These are phyloP conservation scores for Ceyx melanurus DNA, from an alignment of 2,113 vertebrate genomes.

Conservation along the genomic window DNA sequence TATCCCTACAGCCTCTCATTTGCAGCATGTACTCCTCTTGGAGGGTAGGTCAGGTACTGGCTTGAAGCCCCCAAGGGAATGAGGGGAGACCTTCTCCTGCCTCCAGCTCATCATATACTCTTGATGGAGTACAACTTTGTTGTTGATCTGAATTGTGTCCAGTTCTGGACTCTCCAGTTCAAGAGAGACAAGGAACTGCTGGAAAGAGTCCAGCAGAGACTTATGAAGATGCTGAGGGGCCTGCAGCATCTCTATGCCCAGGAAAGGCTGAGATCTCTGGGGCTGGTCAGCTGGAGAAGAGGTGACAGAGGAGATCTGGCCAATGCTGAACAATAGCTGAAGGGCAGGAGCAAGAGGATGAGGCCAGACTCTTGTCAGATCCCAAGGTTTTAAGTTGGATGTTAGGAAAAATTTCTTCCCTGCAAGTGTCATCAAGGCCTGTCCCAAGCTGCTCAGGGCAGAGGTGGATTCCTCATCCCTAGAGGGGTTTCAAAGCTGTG, in stretches of 20 bases:
- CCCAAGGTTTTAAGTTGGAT: too few species aligned
- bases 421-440: background rate
- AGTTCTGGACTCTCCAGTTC: background rate
- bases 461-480: too few species aligned
- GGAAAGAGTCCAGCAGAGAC: background rate
- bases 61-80: background rate
- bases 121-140: background rate
- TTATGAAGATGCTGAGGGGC: background rate
- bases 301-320: background rate
- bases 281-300: background rate
- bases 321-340: background rate
- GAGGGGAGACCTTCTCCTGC: background rate
- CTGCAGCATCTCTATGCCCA: background rate
- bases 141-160: background rate
- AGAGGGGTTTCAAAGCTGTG: background rate
- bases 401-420: too few species aligned
- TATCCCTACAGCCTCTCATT: rapidly evolving
- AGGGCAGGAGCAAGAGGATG: background rate
- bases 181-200: background rate
- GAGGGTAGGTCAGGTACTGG: background rate
- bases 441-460: background rate
- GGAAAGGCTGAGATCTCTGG: background rate
- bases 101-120: background rate
- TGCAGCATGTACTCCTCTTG: background rate
- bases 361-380: background rate